A percentile compares a stretch with the other conserved stretches of the same genome.
These are phyloP conservation scores for Danio albolineatus DNA, from an alignment of 2,797 vertebrate species.

Conservation along the genomic window DNA sequence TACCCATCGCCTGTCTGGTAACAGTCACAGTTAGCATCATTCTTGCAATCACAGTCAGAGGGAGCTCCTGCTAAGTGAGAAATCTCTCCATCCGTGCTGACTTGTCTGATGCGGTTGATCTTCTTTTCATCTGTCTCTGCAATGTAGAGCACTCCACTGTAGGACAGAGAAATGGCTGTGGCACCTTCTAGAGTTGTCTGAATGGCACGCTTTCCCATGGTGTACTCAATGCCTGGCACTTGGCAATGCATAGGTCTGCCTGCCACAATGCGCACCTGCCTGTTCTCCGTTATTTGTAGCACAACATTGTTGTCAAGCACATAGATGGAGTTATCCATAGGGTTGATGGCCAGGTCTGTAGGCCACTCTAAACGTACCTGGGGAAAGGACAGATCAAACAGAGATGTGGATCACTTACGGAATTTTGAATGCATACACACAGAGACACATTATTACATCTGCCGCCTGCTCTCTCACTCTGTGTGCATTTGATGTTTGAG, in stretches of 20 bases:
- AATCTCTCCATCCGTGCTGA: slow-evolving; percentile 96
- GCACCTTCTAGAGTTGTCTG: slow-evolving; percentile 96
- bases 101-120: slow-evolving; percentile 94
- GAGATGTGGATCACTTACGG: slow-evolving; percentile 25
- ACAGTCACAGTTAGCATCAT: slow-evolving; percentile 98
- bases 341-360: slow-evolving; percentile 96
- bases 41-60: slow-evolving; percentile 98
- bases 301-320: slow-evolving; percentile 98
- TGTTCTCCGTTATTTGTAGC: slow-evolving; percentile 96
- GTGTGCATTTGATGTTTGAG: slow-evolving; percentile 30
- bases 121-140: slow-evolving; percentile 98
- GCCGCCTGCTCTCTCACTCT: slow-evolving; percentile 36
- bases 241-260: slow-evolving; percentile 98
- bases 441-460: slow-evolving; percentile 41
- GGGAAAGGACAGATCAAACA: slow-evolving; percentile 15
- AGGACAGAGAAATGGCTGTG: slow-evolving; percentile 92
- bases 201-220: slow-evolving; percentile 88
- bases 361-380: slow-evolving; percentile 98
- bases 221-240: slow-evolving; percentile 93
- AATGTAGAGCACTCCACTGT: slow-evolving; percentile 94
- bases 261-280: slow-evolving; percentile 92
- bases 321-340: slow-evolving; percentile 98
- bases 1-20: slow-evolving; percentile 96
- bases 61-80: slow-evolving; percentile 91
- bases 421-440: slow-evolving; percentile 26